Percentiles rank a stretch among this genome's conserved stretches.
phyloP scores from a whole-genome alignment of 2,113 vertebrate species.

The Equus quagga region DNA sequence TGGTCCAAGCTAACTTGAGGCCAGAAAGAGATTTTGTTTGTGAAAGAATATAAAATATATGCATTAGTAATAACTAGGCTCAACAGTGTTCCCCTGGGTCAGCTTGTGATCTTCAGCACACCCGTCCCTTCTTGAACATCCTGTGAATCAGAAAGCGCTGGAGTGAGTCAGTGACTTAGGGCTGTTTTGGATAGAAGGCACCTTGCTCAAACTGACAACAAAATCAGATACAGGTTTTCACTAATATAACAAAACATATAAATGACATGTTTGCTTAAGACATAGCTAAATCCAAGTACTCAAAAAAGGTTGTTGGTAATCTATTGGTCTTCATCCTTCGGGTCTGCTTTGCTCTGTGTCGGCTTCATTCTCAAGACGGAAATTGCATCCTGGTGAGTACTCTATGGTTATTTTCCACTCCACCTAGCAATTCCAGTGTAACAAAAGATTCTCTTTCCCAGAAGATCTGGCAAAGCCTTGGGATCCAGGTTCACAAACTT shows the following conservation, averaged over 20 bases:
- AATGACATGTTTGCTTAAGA: background rate
- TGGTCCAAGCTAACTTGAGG: background rate
- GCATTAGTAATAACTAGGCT: background rate
- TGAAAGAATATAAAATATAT: background rate
- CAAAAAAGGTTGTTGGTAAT: background rate
- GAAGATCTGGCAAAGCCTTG: background rate
- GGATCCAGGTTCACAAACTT: background rate
- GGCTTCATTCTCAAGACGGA: background rate
- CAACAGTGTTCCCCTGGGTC: too few relatives aligned
- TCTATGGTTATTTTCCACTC: background rate
- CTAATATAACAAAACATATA: background rate
- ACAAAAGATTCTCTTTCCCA: background rate
- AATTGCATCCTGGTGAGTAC: background rate
- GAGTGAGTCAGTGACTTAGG: fast-evolving
- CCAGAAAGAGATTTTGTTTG: background rate
- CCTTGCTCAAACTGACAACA: background rate
- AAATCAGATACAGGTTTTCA: background rate
- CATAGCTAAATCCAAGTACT: background rate
- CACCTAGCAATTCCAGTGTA: background rate
- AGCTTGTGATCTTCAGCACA: background rate
- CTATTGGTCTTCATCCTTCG: background rate
- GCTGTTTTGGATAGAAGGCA: background rate
- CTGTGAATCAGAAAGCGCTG: background rate
- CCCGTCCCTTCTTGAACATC: background rate
- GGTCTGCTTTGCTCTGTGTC: background rate